These are phyloP conservation scores for Galaxea fascicularis DNA, from an alignment of 92 coral and sea anemone species.

Conservation along the genomic window DNA sequence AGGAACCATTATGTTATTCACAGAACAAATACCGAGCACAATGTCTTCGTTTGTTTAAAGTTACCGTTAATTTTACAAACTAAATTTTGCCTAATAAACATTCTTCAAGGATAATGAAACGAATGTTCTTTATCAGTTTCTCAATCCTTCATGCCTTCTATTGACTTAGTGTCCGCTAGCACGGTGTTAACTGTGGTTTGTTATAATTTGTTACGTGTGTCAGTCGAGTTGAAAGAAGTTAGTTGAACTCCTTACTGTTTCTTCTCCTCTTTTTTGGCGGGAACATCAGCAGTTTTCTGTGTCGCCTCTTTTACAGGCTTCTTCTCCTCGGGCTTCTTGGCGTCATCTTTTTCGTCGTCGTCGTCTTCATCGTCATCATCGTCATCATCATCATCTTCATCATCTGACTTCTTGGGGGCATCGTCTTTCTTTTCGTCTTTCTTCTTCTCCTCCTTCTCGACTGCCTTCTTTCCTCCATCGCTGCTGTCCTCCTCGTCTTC, in stretches of 20 bases:
- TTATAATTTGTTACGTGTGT: slow-evolving; percentile 19
- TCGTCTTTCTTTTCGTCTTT: slow-evolving; percentile 54
- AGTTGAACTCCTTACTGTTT: slow-evolving; percentile 28
- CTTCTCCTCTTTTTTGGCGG: slow-evolving; percentile 42
- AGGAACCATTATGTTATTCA: slow-evolving; percentile 6
- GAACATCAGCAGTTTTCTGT: slow-evolving; percentile 22
- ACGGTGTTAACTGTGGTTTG: background rate
- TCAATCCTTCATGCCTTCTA: slow-evolving; percentile 7
- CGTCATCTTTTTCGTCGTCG: slow-evolving; percentile 47
- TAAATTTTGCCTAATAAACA: slow-evolving; percentile 13
- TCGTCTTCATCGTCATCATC: slow-evolving; percentile 64
- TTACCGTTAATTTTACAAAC: slow-evolving; percentile 3
- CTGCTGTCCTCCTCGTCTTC: slow-evolving; percentile 40
- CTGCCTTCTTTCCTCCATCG: slow-evolving; percentile 46
- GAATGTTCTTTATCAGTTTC: slow-evolving; percentile 6
- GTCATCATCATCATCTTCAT: slow-evolving; percentile 66
- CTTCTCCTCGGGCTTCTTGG: slow-evolving; percentile 38
- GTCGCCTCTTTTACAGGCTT: slow-evolving; percentile 2
- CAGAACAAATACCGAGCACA: background rate
- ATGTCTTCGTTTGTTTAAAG: slow-evolving; percentile 6
- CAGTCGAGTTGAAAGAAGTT: slow-evolving; percentile 16
- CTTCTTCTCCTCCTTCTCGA: slow-evolving; percentile 28
- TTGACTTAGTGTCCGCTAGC: background rate
- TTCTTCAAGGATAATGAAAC: slow-evolving; percentile 16
- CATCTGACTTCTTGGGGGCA: slow-evolving; percentile 48